phyloP scores from a whole-genome alignment of 2,888 invertebrate species.

The Drosophila koepferae region DNA sequence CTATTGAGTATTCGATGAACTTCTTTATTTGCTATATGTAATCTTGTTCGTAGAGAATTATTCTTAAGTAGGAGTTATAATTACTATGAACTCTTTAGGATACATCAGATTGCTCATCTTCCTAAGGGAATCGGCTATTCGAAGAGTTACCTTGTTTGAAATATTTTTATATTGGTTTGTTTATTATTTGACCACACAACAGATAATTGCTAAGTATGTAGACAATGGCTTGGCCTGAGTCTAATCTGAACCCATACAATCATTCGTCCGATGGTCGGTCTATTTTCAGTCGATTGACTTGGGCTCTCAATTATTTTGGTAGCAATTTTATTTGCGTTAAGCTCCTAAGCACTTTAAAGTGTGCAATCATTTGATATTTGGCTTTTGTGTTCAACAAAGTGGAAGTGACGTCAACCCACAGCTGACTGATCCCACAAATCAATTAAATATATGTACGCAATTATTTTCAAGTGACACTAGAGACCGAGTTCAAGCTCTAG shows the following conservation, averaged over 20 bases:
- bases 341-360: conserved; percentile 64
- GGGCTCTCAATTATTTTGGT: conserved; percentile 24
- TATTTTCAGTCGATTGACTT: conserved; percentile 32
- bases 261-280: conserved; percentile 41
- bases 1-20: neutral
- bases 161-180: conserved; percentile 1
- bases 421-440: conserved; percentile 23
- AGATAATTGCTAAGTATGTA: conserved; percentile 40
- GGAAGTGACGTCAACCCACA: conserved; percentile 34
- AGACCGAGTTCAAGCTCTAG: conserved; percentile 25
- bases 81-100: neutral
- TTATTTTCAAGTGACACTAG: conserved; percentile 21
- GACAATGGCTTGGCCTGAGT: conserved; percentile 26
- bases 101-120: neutral
- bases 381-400: conserved; percentile 9
- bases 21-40: neutral
- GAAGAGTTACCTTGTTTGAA: neutral
- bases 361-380: conserved; percentile 67
- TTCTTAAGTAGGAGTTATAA: no score
- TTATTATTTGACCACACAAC: conserved; percentile 23
- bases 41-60: neutral
- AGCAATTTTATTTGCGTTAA: conserved; percentile 37
- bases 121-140: neutral
- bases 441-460: conserved; percentile 17
- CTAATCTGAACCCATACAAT: conserved; percentile 23